phyloP scores from a whole-genome alignment of 2,113 vertebrate species.

The Protomyctophum bolini region DNA sequence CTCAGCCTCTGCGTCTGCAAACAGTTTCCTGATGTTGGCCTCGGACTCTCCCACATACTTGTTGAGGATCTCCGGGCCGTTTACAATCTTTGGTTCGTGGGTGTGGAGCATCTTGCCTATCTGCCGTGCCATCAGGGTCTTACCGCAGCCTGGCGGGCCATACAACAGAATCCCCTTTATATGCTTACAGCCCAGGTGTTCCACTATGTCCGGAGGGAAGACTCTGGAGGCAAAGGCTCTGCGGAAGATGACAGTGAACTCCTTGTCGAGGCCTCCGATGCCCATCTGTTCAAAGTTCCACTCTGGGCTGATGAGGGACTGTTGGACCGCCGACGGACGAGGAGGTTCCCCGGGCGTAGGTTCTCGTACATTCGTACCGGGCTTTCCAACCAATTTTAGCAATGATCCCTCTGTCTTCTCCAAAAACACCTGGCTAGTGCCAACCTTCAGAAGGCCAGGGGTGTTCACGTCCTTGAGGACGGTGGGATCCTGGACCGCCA shows the following conservation, averaged over 20 bases:
- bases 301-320: constrained; percentile 96
- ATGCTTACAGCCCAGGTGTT: constrained; percentile 98
- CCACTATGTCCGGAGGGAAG: constrained; percentile 96
- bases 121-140: constrained; percentile 96
- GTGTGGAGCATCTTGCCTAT: constrained; percentile 98
- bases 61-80: constrained; percentile 96
- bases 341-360: constrained; percentile 90
- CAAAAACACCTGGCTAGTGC: constrained; percentile 95
- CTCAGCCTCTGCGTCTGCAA: constrained; percentile 96
- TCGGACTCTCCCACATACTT: constrained; percentile 97
- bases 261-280: constrained; percentile 95
- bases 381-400: constrained; percentile 88
- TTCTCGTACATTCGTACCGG: constrained; percentile 77
- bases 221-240: constrained; percentile 96
- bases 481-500: constrained; percentile 95
- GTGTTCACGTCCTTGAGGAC: constrained; percentile 85
- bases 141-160: constrained; percentile 95
- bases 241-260: constrained; percentile 96
- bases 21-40: constrained; percentile 96
- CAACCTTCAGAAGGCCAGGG: constrained; percentile 84
- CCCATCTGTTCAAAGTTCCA: constrained; percentile 99
- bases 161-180: constrained; percentile 97
- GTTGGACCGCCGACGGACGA: constrained; percentile 57
- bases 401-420: constrained; percentile 94
- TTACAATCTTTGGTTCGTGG: constrained; percentile 95